Percentiles rank a stretch among this genome's conserved stretches.
phyloP scores from a whole-genome alignment of 2,113 vertebrate species.

The Chamaea fasciata region DNA sequence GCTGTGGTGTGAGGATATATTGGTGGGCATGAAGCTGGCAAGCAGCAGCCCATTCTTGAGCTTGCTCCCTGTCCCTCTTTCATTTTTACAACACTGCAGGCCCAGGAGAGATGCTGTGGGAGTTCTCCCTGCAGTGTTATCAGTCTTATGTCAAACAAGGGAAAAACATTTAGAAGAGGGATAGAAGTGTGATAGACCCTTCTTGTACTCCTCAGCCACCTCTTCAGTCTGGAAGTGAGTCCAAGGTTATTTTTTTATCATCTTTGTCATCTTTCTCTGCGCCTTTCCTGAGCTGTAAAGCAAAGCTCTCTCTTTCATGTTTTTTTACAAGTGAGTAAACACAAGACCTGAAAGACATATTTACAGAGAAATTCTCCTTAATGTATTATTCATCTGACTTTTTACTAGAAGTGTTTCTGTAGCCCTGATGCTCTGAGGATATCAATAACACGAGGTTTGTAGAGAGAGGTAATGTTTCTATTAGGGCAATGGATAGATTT shows the following conservation, averaged over 20 bases:
- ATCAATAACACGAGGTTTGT: not conserved
- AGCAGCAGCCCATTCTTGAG: not conserved
- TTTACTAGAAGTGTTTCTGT: conserved; percentile 6
- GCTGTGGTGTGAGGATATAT: not conserved
- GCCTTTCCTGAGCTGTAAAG: not conserved
- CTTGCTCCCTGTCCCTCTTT: not conserved
- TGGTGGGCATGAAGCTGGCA: not conserved
- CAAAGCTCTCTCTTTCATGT: not conserved
- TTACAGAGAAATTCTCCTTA: conserved; percentile 29
- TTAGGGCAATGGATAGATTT: not conserved
- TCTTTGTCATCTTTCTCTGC: not conserved
- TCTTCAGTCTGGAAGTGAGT: not conserved
- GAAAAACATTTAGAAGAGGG: not conserved
- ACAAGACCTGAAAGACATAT: conserved; percentile 26
- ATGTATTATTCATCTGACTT: conserved; percentile 58
- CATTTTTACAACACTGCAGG: not conserved
- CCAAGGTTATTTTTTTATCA: not conserved
- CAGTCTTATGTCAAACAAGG: not conserved
- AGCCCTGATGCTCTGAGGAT: not conserved
- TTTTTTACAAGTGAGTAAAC: conserved; percentile 9
- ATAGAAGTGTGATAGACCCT: not conserved
- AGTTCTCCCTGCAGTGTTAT: not conserved
- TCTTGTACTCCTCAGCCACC: not conserved
- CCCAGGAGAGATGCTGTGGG: not conserved
- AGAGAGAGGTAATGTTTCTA: not conserved